Conservation (phyloP, 2,797 vertebrate genomes). For the Aeoliscus strigatus region DNA sequence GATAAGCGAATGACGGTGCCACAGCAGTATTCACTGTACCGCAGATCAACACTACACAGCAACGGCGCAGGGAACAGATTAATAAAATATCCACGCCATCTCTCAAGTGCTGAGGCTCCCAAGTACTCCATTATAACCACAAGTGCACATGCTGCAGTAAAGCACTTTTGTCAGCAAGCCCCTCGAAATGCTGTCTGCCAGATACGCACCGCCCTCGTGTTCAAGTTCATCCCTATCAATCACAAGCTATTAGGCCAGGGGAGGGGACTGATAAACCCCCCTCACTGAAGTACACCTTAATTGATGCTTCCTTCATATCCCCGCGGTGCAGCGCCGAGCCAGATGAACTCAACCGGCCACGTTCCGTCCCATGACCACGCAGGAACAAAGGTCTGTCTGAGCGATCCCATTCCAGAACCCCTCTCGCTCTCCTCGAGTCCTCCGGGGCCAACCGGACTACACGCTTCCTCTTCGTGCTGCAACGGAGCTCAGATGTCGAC, state of each 20-base stretch:
- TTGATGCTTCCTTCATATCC: slow-evolving; percentile 55
- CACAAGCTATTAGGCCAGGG: slow-evolving; percentile 50
- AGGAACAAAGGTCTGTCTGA: too few species aligned
- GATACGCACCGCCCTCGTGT: slow-evolving; percentile 48
- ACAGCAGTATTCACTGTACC: slow-evolving; percentile 30
- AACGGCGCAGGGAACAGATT: slow-evolving; percentile 43
- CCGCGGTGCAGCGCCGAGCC: too few species aligned
- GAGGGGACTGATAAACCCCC: slow-evolving; percentile 49
- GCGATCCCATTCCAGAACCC: too few species aligned
- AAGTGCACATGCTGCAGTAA: slow-evolving; percentile 49
- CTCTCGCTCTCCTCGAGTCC: too few species aligned
- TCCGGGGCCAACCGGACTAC: too few species aligned
- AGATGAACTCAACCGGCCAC: too few species aligned
- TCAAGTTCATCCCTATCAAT: slow-evolving; percentile 59
- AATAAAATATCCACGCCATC: slow-evolving; percentile 66
- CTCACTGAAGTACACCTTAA: slow-evolving; percentile 56
- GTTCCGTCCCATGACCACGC: too few species aligned
- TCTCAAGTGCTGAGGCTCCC: slow-evolving; percentile 56
- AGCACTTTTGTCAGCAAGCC: slow-evolving; percentile 56
- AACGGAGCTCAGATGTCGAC: too few species aligned
- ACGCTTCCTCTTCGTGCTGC: too few species aligned
- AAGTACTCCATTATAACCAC: slow-evolving; percentile 61
- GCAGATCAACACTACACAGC: slow-evolving; percentile 22
- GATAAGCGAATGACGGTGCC: slow-evolving; percentile 45
- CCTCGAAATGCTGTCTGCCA: slow-evolving; percentile 49